Evolutionary conservation across 2,888 invertebrate species (phyloP), one percentile per base, ranked within the genome.

Genomic region (Nematopogon swammerdamellus): DNA sequence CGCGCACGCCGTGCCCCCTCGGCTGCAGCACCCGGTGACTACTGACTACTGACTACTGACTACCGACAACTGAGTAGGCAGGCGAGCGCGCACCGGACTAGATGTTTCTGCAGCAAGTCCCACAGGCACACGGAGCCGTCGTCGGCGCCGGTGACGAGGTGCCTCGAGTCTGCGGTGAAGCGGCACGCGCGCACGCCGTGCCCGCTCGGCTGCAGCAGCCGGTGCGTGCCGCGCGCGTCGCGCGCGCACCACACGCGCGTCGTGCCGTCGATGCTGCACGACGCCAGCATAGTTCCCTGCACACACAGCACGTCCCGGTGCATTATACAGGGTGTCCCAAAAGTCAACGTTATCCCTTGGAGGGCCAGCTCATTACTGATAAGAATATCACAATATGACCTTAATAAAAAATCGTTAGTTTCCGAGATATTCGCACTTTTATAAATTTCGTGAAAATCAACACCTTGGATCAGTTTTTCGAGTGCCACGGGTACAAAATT

Each of bases 211-310:
- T 89, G 88, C 11, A 84, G 81, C 65, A 89, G 79, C 3, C 83
- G 81, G 52, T 82, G 81, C 48, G 86, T 69, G 59, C 81, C 80
- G 43, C 69, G 62, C 6, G 85, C 82, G 19, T 81, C 82, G 75
- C 85, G 73, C 3, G 83, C 67, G 61, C 86, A 85, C 87, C 88
- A 88, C 3, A 88, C 63, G 49, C 86, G 73, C 1, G 85, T 81
- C 36, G 81, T 84, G 2, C 89, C 89, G 61, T 90, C 89, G 30
- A 87, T 86, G 17, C 88, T 88, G 10, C 86, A 80, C 8, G 86
- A 81, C 1, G 86, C 87, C 46, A 89, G 63, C 68, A 87, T 81
- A 1, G 84, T 80, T 17, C 85, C 84, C 63, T 82, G 72, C 11
- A 49, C n/a, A n/a, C n/a, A n/a, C n/a, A n/a, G n/a, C n/a, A n/a